Percentiles rank a stretch among this genome's conserved stretches.
Conservation (phyloP, 2,797 vertebrate species). For the Falco rusticolus region DNA sequence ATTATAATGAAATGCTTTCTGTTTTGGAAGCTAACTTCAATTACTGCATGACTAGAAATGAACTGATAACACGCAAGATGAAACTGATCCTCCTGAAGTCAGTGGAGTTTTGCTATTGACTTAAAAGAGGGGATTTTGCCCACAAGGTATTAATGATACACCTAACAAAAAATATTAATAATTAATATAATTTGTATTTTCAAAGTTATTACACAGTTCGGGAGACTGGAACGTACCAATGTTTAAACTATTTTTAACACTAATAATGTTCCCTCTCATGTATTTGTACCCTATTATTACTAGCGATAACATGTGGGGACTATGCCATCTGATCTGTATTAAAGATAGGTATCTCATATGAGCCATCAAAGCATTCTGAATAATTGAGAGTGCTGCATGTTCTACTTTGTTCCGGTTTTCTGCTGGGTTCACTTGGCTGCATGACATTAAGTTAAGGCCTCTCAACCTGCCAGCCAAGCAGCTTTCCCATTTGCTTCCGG, state of each 20-base stretch:
- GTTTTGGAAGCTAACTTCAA: background rate
- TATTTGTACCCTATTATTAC: background rate
- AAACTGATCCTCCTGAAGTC: constrained; percentile 2
- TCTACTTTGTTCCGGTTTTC: background rate
- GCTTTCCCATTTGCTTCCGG: background rate
- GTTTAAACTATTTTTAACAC: background rate
- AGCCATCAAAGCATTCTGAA: background rate
- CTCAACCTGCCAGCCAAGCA: background rate
- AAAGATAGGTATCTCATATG: background rate
- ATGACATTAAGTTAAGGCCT: background rate
- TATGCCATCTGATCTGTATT: background rate
- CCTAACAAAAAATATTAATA: background rate
- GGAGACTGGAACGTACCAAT: background rate
- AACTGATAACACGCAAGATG: background rate
- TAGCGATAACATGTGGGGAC: background rate
- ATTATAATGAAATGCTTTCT: background rate
- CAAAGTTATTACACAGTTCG: background rate
- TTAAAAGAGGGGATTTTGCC: background rate
- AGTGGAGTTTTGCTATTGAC: background rate
- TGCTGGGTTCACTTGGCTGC: background rate
- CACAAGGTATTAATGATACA: background rate
- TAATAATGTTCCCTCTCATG: background rate
- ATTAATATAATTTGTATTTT: background rate
- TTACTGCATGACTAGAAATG: background rate
- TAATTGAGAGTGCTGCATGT: background rate